Conservation (phyloP, 2,888 invertebrate species). For the Sepiola atlantica region DNA sequence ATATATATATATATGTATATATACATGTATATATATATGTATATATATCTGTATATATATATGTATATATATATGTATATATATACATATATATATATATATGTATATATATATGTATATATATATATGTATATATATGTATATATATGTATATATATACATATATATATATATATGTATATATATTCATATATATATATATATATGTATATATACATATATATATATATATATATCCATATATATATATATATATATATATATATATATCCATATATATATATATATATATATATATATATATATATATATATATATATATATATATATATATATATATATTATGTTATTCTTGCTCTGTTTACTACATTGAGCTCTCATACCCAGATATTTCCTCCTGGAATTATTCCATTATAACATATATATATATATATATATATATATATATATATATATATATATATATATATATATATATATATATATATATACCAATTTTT, state of each 20-base stretch:
- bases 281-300: conserved; percentile 17
- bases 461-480: no score
- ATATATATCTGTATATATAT: not conserved
- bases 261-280: conserved; percentile 1
- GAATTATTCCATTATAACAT: no score
- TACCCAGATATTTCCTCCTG: no score
- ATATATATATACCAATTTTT: no score
- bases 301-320: conserved; percentile 17
- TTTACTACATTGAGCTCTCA: no score
- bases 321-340: conserved; percentile 17
- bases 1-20: conserved; percentile 3
- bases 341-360: no score
- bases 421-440: no score
- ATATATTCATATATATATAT: not conserved
- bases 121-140: not conserved
- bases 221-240: not conserved
- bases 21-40: not conserved
- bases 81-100: conserved; percentile 17
- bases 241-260: conserved; percentile 17
- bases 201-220: not conserved
- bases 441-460: no score
- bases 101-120: conserved; percentile 3
- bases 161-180: conserved; percentile 3
- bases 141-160: not conserved
- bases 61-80: conserved; percentile 17